A percentile compares a stretch with the other conserved stretches of the same genome.
These are phyloP conservation scores for Thera britannica DNA, from an alignment of 2,888 invertebrate species.

Conservation along the genomic window DNA sequence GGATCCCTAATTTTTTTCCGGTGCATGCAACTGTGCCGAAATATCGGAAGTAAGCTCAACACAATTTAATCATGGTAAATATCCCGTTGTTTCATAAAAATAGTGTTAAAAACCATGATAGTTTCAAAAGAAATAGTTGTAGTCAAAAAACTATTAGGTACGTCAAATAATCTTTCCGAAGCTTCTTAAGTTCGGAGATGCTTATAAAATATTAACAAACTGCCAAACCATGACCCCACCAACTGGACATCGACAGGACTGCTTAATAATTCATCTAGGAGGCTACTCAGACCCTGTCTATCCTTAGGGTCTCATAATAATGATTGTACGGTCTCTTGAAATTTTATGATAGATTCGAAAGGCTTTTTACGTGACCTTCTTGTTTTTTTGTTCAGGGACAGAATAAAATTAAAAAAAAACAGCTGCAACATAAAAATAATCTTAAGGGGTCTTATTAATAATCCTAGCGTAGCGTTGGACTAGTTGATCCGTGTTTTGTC, in stretches of 20 bases:
- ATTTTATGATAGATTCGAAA: constrained; percentile 7
- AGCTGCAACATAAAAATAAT: too few relatives aligned
- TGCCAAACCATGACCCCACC: constrained; percentile 3
- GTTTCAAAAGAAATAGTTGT: too few relatives aligned
- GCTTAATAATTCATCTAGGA: constrained; percentile 26
- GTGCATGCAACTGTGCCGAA: too few relatives aligned
- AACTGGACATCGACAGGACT: constrained; percentile 19
- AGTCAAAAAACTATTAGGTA: background rate
- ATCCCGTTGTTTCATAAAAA: too few relatives aligned
- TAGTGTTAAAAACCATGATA: too few relatives aligned
- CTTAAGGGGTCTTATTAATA: too few relatives aligned
- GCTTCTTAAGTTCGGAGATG: constrained; percentile 3
- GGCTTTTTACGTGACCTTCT: constrained; percentile 2
- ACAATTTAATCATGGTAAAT: too few relatives aligned
- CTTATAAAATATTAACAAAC: constrained; percentile 29
- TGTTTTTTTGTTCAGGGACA: background rate
- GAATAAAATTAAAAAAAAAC: too few relatives aligned
- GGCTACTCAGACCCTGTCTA: constrained; percentile 14
- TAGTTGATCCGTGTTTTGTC: too few relatives aligned
- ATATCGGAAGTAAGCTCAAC: too few relatives aligned
- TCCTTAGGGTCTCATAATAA: constrained; percentile 21
- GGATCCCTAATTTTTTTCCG: too few relatives aligned
- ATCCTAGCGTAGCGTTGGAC: too few relatives aligned
- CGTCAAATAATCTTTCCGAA: background rate
- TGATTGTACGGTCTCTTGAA: constrained; percentile 11